phyloP scores from a whole-genome alignment of 2,888 invertebrate species.

The Clitarchus hookeri region DNA sequence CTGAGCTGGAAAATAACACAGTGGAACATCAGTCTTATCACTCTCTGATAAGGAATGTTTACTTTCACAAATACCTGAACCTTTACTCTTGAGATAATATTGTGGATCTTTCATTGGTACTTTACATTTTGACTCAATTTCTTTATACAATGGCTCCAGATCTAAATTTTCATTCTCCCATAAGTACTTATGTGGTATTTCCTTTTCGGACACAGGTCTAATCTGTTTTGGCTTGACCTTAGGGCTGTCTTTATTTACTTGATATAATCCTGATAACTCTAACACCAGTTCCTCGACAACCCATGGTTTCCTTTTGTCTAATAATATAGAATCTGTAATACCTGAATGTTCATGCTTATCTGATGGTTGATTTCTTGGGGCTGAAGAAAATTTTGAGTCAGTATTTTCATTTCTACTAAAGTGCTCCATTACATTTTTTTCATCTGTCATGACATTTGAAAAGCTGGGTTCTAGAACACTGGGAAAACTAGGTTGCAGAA shows the following conservation, averaged over 20 bases:
- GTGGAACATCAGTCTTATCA: slow-evolving; percentile 26
- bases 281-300: slow-evolving; percentile 51
- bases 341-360: neutral
- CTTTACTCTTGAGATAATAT: neutral
- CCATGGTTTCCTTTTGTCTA: slow-evolving; percentile 52
- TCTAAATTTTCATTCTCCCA: neutral
- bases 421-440: neutral
- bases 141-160: neutral
- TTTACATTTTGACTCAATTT: neutral
- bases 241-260: neutral
- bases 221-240: slow-evolving; percentile 41
- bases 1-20: neutral
- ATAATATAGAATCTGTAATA: slow-evolving; percentile 43
- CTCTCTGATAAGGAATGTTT: slow-evolving; percentile 27
- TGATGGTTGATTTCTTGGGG: neutral
- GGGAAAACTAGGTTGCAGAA: neutral
- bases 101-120: neutral
- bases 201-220: slow-evolving; percentile 15
- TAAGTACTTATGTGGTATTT: neutral
- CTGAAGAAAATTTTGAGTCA: neutral
- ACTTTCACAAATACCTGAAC: slow-evolving; percentile 10
- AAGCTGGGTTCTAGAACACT: neutral
- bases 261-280: slow-evolving; percentile 43
- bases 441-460: neutral
- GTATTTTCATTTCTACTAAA: neutral